Evolutionary conservation across 2,797 vertebrate genomes (phyloP), one percentile per base, ranked within the genome.

Genomic region (Pangasius djambal): DNA sequence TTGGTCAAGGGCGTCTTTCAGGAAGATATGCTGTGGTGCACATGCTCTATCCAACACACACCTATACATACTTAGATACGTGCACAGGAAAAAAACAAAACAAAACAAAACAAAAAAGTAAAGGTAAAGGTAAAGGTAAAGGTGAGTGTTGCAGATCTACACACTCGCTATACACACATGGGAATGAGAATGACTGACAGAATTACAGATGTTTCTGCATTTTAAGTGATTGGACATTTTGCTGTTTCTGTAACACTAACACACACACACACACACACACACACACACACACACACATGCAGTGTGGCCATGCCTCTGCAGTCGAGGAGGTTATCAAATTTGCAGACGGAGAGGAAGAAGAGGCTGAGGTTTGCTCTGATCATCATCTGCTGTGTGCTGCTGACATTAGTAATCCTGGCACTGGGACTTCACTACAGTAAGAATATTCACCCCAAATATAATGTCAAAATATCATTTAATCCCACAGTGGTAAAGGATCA

Each of bases 341-440:
- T 91, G 52, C 90, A 84, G 87, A 89, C 89, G 1, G 87, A 87
- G 48, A 88, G 81, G 37, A 77, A 63, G 75, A 20, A 86, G 16
- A 22, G 25, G 25, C 37, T 48, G 87, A 91, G 59, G 67, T 1
- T 75, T 48, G 28, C 61, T 10, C 1, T 90, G 50, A 86, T 92
- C 83, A 81, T 59, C 1, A 65, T 90, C 52, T 88, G 74, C 65
- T 90, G 90, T 50, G 67, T 91, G 4, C 34, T 92, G 57, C 59
- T 89, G n/a, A 87, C 74, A 16, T 86, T 88, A 28, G 81, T 77
- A 20, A 3, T 87, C 20, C 86, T 91, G 87, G 86, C 87, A 16
- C 67, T 92, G 79, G 91, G 83, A 6, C 69, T 84, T 3, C 89
- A 92, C 83, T 90, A 84, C 85, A 85, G 93, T 92, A 91, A 89